A percentile compares a stretch with the other conserved stretches of the same genome.
Conservation (phyloP, 2,888 invertebrate genomes). For the Dynastes maya region DNA sequence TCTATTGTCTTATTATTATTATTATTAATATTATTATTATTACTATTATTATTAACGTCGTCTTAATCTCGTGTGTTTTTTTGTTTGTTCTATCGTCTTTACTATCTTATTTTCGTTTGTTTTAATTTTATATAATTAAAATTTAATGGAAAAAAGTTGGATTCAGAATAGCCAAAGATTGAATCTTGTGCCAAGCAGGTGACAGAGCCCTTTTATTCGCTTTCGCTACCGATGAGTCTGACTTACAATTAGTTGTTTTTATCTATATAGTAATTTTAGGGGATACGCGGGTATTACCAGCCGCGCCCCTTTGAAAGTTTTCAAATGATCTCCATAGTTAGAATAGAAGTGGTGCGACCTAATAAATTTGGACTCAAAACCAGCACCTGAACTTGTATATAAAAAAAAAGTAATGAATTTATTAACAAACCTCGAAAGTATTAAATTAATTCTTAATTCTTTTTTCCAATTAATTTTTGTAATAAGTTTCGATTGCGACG, state of each 20-base stretch:
- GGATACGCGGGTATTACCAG: conserved; percentile 59
- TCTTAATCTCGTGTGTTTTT: conserved; percentile 7
- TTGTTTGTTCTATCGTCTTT: conserved; percentile 45
- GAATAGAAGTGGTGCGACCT: conserved; percentile 66
- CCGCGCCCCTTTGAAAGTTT: conserved; percentile 65
- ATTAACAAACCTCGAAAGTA: neutral
- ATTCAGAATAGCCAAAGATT: conserved; percentile 70
- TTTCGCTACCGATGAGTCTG: conserved; percentile 67
- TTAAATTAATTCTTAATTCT: neutral
- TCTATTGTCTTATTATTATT: conserved; percentile 33
- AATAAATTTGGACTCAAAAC: conserved; percentile 63
- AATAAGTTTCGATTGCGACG: neutral
- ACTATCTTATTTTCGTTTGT: conserved; percentile 38
- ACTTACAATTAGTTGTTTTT: conserved; percentile 56
- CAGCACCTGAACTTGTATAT: conserved; percentile 66
- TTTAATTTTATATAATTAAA: conserved; percentile 20
- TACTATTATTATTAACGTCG: neutral
- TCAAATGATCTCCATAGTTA: conserved; percentile 71
- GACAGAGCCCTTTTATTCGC: conserved; percentile 64
- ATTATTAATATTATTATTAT: neutral
- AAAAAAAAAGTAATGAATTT: conserved; percentile 48
- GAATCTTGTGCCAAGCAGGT: conserved; percentile 63
- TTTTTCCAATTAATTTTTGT: conserved; percentile 5
- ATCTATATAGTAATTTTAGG: conserved; percentile 56
- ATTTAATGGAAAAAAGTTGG: conserved; percentile 62